Evolutionary conservation across 2,797 vertebrate genomes (phyloP), one percentile per base, ranked within the genome.

Genomic region (Catostomus latipinnis): DNA sequence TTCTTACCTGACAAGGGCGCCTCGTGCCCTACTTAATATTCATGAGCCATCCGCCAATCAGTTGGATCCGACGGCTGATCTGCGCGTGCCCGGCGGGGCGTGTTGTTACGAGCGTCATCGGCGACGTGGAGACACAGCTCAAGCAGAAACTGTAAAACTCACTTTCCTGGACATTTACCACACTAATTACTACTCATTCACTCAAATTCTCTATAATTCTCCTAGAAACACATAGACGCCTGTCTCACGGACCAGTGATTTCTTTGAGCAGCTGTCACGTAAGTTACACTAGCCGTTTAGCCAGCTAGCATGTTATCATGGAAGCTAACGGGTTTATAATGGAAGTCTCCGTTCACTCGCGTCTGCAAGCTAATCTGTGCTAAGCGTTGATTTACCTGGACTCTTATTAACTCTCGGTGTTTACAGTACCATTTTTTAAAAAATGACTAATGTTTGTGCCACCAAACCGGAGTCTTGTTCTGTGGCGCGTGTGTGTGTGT

Each of bases 111-210:
- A 13, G 22, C 71, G 52, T 70, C 58, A 46, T 6, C 43, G 50
- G 65, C 71, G 76, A 75, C 76, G 76, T 83, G 81, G 52, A 79
- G 61, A 65, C 63, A 63, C n/a, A 68, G 18, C 2, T 34, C 58
- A 50, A 62, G 22, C 58, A 63, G n/a, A 56, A 74, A 48, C 62
- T 9, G 67, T 45, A 2, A 22, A 56, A 65, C 60, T 63, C 11
- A 11, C 11, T 57, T 48, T 56, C 14, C 52, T 48, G 34, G 11
- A 12, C 4, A 8, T 72, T 34, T 45, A 18, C 10, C 6, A 0
- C 18, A 22, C 1, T 8, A 22, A 6, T 53, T 16, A 53, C n/a
- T 9, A 2, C 57, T 54, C 0, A 49, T 49, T 54, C 45, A 34
- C 34, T 22, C 13, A 2, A 2, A 22, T 22, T 22, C 22, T 1